Evolutionary conservation across 64 coral and sea anemone species (phyloP), one percentile per base, ranked within the genome.

Genomic region (Stylophora pistillata): DNA sequence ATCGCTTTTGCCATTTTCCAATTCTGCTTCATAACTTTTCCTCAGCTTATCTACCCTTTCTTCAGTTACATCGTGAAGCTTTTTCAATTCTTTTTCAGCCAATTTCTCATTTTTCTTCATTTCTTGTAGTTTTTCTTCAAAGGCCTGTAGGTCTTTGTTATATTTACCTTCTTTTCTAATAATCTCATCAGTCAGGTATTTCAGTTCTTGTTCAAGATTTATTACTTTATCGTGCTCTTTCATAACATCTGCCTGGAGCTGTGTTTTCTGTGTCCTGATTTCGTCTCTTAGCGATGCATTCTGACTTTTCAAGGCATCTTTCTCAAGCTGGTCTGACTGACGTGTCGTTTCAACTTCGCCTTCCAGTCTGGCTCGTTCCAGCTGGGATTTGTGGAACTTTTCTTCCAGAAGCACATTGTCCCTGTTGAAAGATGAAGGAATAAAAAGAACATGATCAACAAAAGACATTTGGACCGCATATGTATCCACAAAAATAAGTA

Each of bases 331-430:
- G 23, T 63, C 65, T 53, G 88, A 82, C 33, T 58, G 83, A n/a
- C 82, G 55, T 27, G 95, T 90, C 53, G 91, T 81, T 86, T 97
- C 91, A 1, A 97, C 74, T 69, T 93, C 88, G 30, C 95, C 95
- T 81, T 97, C 95, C 52, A 97, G 33, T 82, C 74, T 86, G 52
- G 95, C 91, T 74, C 93, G 89, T 73, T 97, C 91, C n/a, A 74
- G 82, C n/a, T 78, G 73, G 30, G 91, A 90, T 14, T 78, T 71
- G 13, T 97, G 82, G 62, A 90, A 77, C 68, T 93, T 89, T 54
- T 86, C 86, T 54, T 97, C 88, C 52, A 93, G 21, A 18, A 64
- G 21, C 10, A 72, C 60, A 13, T 77, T 21, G 15, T 81, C 83
- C 56, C 95, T 97, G 78, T 47, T 47, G 3, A 47, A 47, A 47